Conservation (phyloP, 2,797 vertebrate species). For the Eremophila alpestris region DNA sequence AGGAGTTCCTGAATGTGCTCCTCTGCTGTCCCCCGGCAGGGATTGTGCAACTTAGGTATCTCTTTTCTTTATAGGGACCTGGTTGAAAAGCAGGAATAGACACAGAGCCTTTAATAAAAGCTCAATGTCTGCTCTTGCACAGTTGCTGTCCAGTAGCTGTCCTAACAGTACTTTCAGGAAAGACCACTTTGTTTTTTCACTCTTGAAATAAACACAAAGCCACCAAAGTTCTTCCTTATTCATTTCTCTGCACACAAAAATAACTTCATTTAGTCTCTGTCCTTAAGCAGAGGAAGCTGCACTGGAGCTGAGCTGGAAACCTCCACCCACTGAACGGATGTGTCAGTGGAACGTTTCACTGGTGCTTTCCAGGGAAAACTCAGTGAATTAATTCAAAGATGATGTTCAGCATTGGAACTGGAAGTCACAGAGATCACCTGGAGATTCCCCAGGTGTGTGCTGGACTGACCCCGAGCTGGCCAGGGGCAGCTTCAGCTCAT, state of each 20-base stretch:
- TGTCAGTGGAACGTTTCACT: background rate
- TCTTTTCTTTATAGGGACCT: background rate
- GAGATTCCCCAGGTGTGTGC: background rate
- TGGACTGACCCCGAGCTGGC: background rate
- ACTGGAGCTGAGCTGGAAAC: background rate
- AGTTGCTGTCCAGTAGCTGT: background rate
- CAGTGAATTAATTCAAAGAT: background rate
- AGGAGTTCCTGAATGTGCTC: background rate
- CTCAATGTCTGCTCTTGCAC: background rate
- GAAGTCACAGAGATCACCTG: background rate
- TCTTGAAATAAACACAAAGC: background rate
- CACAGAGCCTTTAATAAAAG: background rate
- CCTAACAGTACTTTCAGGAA: background rate
- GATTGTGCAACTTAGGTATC: accelerated
- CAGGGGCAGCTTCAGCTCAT: accelerated
- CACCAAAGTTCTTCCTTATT: background rate
- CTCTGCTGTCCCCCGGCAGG: background rate
- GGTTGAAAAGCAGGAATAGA: background rate
- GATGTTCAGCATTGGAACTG: background rate
- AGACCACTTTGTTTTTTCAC: background rate
- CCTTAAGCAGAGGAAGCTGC: background rate
- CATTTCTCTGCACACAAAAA: background rate
- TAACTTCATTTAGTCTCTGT: background rate
- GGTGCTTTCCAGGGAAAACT: background rate
- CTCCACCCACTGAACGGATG: background rate